Conservation (phyloP, 2,113 vertebrate genomes). For the Anarhynchus alexandrinus region DNA sequence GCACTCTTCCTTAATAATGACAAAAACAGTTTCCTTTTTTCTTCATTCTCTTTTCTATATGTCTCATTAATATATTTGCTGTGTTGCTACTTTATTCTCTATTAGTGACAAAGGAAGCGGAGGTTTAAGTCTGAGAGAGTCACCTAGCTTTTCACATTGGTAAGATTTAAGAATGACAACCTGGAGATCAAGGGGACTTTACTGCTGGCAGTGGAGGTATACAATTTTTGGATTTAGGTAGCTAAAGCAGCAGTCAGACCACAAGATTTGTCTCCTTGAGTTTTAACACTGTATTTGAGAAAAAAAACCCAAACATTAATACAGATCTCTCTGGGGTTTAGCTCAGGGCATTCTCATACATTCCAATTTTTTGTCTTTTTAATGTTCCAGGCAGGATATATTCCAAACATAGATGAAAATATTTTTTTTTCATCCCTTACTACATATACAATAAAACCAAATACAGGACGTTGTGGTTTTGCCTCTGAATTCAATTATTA, state of each 20-base stretch:
- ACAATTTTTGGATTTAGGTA: conserved; percentile 44
- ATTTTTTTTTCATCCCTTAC: background rate
- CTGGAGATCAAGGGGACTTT: conserved; percentile 28
- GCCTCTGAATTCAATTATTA: background rate
- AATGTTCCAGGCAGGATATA: background rate
- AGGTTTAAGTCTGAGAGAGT: background rate
- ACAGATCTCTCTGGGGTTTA: background rate
- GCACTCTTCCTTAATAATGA: background rate
- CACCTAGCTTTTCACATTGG: background rate
- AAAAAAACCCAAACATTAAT: background rate
- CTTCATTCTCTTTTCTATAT: background rate
- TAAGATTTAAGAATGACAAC: conserved; percentile 1
- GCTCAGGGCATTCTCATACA: background rate
- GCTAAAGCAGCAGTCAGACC: background rate
- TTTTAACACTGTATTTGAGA: background rate
- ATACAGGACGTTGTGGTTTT: background rate
- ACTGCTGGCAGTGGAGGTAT: background rate
- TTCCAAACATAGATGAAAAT: background rate
- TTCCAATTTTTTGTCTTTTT: background rate
- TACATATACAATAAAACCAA: background rate
- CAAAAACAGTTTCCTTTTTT: background rate
- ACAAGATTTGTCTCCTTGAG: background rate
- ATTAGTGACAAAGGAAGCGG: background rate
- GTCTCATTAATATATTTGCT: background rate
- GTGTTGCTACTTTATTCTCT: background rate